These are phyloP conservation scores for Micoletzkya japonica DNA, from an alignment of 2,888 invertebrate genomes.

Conservation along the genomic window DNA sequence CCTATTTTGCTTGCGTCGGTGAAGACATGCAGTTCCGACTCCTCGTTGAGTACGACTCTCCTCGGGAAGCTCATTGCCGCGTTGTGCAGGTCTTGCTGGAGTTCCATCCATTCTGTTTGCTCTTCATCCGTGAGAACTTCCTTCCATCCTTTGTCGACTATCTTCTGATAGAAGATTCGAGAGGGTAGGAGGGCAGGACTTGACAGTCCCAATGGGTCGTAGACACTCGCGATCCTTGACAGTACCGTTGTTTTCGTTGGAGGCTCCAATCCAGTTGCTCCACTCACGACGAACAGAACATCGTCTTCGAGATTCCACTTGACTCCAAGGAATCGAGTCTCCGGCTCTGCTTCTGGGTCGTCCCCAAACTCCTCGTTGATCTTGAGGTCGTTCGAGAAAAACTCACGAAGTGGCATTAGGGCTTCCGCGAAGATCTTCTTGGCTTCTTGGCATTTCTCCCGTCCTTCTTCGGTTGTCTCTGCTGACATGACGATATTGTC, in stretches of 20 bases:
- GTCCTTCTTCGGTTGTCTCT: constrained; percentile 4
- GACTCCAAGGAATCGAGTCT: constrained; percentile 31
- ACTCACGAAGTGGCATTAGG: constrained; percentile 11
- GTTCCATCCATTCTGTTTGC: constrained; percentile 18
- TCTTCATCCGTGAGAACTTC: not conserved
- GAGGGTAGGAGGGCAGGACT: constrained; percentile 30
- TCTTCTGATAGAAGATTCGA: constrained; percentile 32
- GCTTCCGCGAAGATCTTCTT: constrained; percentile 23
- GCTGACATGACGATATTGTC: constrained; percentile 31
- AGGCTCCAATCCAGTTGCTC: not conserved
- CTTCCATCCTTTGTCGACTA: constrained; percentile 28
- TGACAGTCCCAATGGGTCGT: constrained; percentile 33
- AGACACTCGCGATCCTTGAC: constrained; percentile 8
- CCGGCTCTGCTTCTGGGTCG: not conserved
- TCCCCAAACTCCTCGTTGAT: not conserved
- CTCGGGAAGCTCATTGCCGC: too few species aligned
- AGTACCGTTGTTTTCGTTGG: constrained; percentile 26
- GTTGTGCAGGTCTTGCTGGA: not conserved
- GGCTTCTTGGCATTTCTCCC: not conserved
- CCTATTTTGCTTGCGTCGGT: constrained; percentile 25
- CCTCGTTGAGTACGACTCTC: not conserved
- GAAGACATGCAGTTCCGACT: constrained; percentile 24
- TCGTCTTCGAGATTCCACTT: constrained; percentile 29
- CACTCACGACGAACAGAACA: not conserved
- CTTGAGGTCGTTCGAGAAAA: not conserved